Evolutionary conservation across 2,797 vertebrate species (phyloP), one percentile per base, ranked within the genome.

Genomic region (Serranus cabrilla): DNA sequence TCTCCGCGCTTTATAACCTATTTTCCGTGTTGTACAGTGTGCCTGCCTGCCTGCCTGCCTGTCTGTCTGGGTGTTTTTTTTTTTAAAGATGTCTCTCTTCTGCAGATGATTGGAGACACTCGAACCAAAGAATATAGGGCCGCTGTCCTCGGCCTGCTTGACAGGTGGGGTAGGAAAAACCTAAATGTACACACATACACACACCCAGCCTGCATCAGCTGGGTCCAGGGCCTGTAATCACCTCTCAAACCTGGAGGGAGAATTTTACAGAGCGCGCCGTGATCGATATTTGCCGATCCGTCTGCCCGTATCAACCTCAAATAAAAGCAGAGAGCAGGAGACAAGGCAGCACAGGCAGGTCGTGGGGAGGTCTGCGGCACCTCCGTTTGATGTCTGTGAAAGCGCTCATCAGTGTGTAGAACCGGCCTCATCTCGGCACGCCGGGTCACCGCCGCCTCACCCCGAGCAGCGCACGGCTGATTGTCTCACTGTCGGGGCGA

Each of bases 241-340:
- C 93, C 85, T 88, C 87, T 91, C 90, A 91, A 87, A 93, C 88
- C 93, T 87, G 86, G 71, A 79, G 89, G 91, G 92, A 93, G 91
- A 90, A 89, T 93, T 94, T 92, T 89, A 80, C 88, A 57, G 76
- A 86, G 86, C 71, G n/a, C 72, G 40, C 79, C 62, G n/a, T 94
- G 94, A 95, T 95, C 92, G 92, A 95, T 95, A 93, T 93, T 94
- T 93, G 92, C 92, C 88, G 91, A 92, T 91, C 80, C 84, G 80
- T 88, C 91, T 86, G 77, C 87, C 80, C 49, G 79, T 67, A 89
- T 94, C 90, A 89, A 86, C 83, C 90, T 93, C 90, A 93, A 93
- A 93, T 91, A 91, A 89, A 87, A 92, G 83, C 71, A 71, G 83
- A 82, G 80, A 78, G 86, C 85, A 71, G 83, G 82, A 91, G 91